Evolutionary conservation across 2,888 invertebrate genomes (phyloP).

Genomic region (Lasioglossum malachurum): DNA sequence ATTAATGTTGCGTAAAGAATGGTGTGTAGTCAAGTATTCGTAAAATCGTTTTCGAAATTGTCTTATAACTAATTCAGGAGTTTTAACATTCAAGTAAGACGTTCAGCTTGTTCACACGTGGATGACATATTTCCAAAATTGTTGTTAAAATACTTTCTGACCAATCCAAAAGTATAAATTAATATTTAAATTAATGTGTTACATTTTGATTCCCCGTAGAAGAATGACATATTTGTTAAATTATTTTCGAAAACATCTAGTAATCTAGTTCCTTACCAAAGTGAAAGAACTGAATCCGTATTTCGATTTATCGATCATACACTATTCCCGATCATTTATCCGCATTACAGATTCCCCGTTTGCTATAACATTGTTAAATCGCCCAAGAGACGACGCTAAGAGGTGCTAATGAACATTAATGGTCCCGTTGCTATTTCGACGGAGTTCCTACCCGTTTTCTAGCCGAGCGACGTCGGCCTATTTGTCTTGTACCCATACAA

Average conservation of each 20-base stretch:
- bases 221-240: background rate
- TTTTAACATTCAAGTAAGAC: too few species aligned
- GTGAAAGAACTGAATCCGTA: background rate
- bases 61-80: too few species aligned
- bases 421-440: constrained; percentile 41
- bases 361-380: constrained; percentile 8
- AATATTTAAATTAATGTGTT: too few species aligned
- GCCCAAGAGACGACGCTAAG: background rate
- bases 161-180: background rate
- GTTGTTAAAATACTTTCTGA: background rate
- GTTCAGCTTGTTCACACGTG: background rate
- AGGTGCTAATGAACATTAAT: constrained; percentile 45
- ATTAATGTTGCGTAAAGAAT: too few species aligned
- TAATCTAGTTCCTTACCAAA: background rate
- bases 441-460: constrained; percentile 31
- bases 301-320: background rate
- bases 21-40: too few species aligned
- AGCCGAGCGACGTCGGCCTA: constrained; percentile 34
- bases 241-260: background rate
- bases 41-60: too few species aligned
- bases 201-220: too few species aligned
- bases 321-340: background rate
- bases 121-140: background rate
- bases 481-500: constrained; percentile 47
- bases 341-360: background rate